Base-by-base conservation (phyloP, 2,113 vertebrate species). In the Lonchura striata region DNA sequence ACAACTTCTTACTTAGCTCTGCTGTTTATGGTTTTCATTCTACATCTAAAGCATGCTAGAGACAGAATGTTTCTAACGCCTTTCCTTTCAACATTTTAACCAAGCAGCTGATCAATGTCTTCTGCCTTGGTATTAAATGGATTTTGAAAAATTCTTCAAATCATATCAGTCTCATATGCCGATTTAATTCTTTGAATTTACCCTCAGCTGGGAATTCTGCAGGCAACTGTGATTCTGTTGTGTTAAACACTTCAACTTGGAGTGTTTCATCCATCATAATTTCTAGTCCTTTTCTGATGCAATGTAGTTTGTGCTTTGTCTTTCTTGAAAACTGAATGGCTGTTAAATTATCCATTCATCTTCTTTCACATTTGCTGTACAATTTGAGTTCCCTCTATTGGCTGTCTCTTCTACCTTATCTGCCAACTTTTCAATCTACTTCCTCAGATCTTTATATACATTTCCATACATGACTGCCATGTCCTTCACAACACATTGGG, bases 311-410 rank as follows among this genome's bases (percentile, higher is more conserved):
- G 98, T 95, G 95, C 97, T 98, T 98, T 97, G 96, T 98, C 98
- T 98, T 98, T 98, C 98, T 98, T 98, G 97, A 97, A 98, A 98
- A 98, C 97, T 98, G 98, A 98, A 97, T 94, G 95, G 97, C 98
- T 98, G 98, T 98, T 98, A 98, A 98, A 98, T 98, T 98, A 98
- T 98, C 98, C 98, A 98, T 98, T 98, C 98, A 98, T 98, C 98
- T 98, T 98, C 97, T 97, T 98, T 98, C 96, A 92, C 96, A 97
- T 97, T 97, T 98, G 96, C 97, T 97, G 96, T 97, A 97, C 92
- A 77, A 75, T 97, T 96, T 96, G 86, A 95, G 96, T 97, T 96
- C 61, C 92, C 86, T 97, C 96, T 96, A 85, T 81, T 94, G 79
- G 92, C 95, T 94, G 87, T 95, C 95, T 96, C 91, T 97, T 94